Conservation (phyloP, 1,140 invertebrate genomes). For the Nasonia longicornis region DNA sequence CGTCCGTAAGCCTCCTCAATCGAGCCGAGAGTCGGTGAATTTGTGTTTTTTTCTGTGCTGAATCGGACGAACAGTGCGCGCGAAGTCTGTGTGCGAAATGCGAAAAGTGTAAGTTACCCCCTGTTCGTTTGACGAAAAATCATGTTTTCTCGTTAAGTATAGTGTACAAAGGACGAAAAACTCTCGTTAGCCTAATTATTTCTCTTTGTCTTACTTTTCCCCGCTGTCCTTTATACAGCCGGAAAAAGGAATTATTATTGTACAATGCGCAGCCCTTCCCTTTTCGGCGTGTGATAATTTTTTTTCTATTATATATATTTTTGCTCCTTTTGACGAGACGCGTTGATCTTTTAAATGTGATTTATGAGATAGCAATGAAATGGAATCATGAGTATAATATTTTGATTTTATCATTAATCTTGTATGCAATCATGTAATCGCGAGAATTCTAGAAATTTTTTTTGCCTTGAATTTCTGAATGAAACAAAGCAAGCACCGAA, state of each 20-base stretch:
- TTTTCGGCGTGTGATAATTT: conserved; percentile 31
- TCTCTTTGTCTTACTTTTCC: conserved; percentile 31
- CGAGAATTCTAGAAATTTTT: conserved; percentile 3
- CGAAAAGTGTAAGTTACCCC: conserved; percentile 42
- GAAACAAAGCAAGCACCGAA: conserved; percentile 14
- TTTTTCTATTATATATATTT: conserved; percentile 30
- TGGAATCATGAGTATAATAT: conserved; percentile 29
- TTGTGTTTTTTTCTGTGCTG: conserved; percentile 37
- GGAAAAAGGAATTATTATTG: conserved; percentile 20
- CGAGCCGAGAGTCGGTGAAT: neutral
- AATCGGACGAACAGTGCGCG: conserved; percentile 31
- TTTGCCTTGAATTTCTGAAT: neutral
- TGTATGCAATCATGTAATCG: conserved; percentile 25
- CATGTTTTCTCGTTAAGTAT: conserved; percentile 26
- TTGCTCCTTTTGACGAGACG: neutral
- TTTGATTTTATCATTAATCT: conserved; percentile 27
- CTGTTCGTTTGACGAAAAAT: conserved; percentile 25
- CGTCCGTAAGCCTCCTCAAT: conserved; percentile 3
- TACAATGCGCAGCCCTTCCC: conserved; percentile 12
- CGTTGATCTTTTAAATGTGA: conserved; percentile 41
- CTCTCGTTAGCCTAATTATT: conserved; percentile 26
- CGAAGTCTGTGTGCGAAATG: conserved; percentile 24
- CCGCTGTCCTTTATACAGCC: conserved; percentile 8
- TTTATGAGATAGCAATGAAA: conserved; percentile 35
- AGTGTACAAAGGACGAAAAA: conserved; percentile 31